Percentiles rank a stretch among this genome's conserved stretches.
Evolutionary conservation across 2,797 vertebrate species (phyloP).

Genomic region (Diplodus sargus): DNA sequence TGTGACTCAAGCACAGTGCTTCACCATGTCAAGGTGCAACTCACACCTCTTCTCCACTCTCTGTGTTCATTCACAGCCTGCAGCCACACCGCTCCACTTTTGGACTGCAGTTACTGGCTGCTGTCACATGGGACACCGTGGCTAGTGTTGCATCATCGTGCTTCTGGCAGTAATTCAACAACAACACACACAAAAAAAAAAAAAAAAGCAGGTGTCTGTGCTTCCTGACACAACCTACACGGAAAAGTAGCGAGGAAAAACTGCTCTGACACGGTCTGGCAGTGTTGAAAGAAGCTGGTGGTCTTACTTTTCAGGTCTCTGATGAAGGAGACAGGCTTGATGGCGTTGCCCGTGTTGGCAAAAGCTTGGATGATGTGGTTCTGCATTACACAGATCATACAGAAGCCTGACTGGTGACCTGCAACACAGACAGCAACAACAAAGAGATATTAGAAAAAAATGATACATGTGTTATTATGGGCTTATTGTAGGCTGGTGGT

Average conservation of each 20-base stretch:
- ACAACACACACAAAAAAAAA: neutral
- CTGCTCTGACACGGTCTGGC: slow-evolving; percentile 4
- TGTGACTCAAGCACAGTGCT: slow-evolving; percentile 59
- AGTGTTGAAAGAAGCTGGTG: neutral
- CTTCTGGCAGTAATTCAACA: slow-evolving; percentile 24
- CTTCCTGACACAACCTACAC: slow-evolving; percentile 26
- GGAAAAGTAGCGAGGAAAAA: slow-evolving; percentile 7
- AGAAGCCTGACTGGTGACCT: slow-evolving; percentile 96
- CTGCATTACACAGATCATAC: slow-evolving; percentile 98
- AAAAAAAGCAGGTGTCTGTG: slow-evolving; percentile 11
- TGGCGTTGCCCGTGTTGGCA: slow-evolving; percentile 94
- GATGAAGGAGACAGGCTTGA: slow-evolving; percentile 96
- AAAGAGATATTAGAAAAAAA: neutral
- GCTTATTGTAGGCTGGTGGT: neutral
- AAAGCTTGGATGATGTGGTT: slow-evolving; percentile 96
- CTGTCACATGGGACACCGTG: slow-evolving; percentile 35
- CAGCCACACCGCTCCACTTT: slow-evolving; percentile 50
- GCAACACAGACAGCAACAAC: slow-evolving; percentile 44
- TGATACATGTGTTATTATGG: neutral
- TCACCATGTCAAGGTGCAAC: slow-evolving; percentile 57
- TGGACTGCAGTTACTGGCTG: slow-evolving; percentile 52
- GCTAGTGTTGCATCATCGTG: slow-evolving; percentile 42
- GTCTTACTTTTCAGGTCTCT: slow-evolving; percentile 95
- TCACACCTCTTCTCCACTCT: slow-evolving; percentile 42
- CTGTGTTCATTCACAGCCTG: slow-evolving; percentile 61